Evolutionary conservation across 2,113 vertebrate species (phyloP), one percentile per base, ranked within the genome.

Genomic region (Ranitomeya variabilis): DNA sequence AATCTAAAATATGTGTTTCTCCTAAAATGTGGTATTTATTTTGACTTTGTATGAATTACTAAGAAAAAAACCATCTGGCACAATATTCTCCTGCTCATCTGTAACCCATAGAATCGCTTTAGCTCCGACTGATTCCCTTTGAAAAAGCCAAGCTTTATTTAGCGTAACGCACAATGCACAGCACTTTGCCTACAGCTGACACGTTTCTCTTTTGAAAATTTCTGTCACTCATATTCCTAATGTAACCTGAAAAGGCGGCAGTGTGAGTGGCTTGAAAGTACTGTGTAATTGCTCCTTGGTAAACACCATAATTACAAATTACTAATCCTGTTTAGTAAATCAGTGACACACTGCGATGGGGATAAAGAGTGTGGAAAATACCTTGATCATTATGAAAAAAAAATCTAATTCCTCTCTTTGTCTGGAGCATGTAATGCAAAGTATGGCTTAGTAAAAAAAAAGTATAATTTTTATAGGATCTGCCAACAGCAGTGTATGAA

Each of bases 311-410:
- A 83, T 84, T 84, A 84, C 64, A 71, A 71, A 84, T 84, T 84
- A 84, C 83, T 71, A 84, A 85, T 85, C 83, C 83, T 71, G 66
- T 85, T 85, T 57, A 85, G 66, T 73, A 84, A 84, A 84, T 71
- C 83, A 69, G 66, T 73, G 52, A 26, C 83, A 85, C 23, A 23
- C 67, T 31, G 67, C 52, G 67, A 85, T 71, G 31, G 12, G 52
- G 66, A 84, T 84, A 84, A 84, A 67, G 62, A 84, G 15, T 26
- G n/a, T 13, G 18, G 51, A 84, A 71, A 71, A 52, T 55, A 55
- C 51, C 66, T 71, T 55, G 8, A 82, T 62, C 8, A 4, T 71
- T 83, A 19, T 45, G 31, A 4, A 57, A 82, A 67, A 66, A 83
- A 66, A 51, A 67, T 83, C 31, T 51, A 66, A 66, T 83, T 52